Conservation (phyloP, 2,113 vertebrate genomes). For the Parotia lawesii region DNA sequence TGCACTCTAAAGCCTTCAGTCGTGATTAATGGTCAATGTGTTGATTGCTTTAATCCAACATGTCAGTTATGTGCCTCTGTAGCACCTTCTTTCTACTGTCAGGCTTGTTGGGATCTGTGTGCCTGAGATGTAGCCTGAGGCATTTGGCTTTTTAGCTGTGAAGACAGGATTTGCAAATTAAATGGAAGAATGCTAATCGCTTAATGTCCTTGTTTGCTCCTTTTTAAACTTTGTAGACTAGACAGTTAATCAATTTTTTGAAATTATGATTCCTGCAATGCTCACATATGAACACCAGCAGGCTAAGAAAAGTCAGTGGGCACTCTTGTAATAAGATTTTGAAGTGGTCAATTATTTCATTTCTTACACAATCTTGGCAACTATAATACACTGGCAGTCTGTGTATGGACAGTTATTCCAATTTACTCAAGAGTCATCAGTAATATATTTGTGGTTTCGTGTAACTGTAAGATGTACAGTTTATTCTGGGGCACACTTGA, state of each 20-base stretch:
- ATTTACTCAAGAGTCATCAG: neutral
- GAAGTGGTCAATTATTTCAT: neutral
- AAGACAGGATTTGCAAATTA: constrained; percentile 59
- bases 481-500: neutral
- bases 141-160: constrained; percentile 56
- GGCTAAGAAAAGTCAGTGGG: neutral
- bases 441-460: neutral
- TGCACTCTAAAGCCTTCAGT: neutral
- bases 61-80: neutral
- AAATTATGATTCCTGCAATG: constrained; percentile 72
- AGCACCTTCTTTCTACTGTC: constrained; percentile 22
- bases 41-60: constrained; percentile 39
- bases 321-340: constrained; percentile 23
- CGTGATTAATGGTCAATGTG: constrained; percentile 29
- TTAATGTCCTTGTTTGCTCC: constrained; percentile 76
- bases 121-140: constrained; percentile 27
- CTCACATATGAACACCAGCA: constrained; percentile 62
- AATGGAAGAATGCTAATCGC: constrained; percentile 73
- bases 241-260: constrained; percentile 81
- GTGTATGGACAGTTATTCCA: neutral
- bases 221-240: constrained; percentile 68
- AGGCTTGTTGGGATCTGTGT: constrained; percentile 33
- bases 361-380: neutral
- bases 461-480: neutral
- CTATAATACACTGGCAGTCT: neutral